Evolutionary conservation across 2,888 invertebrate genomes (phyloP), one percentile per base, ranked within the genome.

Genomic region (Ctenicera cuprea): DNA sequence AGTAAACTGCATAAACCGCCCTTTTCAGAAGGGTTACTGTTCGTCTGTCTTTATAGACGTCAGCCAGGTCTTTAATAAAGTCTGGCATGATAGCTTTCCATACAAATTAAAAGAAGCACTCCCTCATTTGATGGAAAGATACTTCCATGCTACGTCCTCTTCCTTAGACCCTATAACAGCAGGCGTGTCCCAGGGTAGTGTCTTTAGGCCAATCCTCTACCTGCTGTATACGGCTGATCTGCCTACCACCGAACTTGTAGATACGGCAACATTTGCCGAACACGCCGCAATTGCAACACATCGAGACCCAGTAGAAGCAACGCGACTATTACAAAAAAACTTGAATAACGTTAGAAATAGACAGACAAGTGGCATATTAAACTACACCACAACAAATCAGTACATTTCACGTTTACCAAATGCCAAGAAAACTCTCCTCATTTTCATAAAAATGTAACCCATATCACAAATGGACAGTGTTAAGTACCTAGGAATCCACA

Each of bases 81-180:
- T 41, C 26, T 26, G 26, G 26, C 26, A 26, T 26, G 26, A 26
- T 3, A 5, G 26, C 5, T 41, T 11, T 2, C 41, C 7, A n/a
- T 41, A 41, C 41, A n/a, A 41, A 41, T 8, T 41, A 1, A 41
- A 41, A 12, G 7, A n/a, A 41, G 11, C 12, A 3, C 41, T 41
- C n/a, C 41, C 41, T 41, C 11, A 41, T 41, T 41, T 41, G 41
- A 41, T 8, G n/a, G n/a, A 41, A n/a, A 41, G 41, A 41, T 41
- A 41, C 41, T 41, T 41, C 41, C 41, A 41, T 4, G n/a, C 41
- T 3, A 41, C 2, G 41, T 11, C 2, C 26, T 2, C 26, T 26
- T 26, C 26, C 26, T 26, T 26, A 5, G 2, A 41, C 41, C 41
- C 41, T 2, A 41, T 41, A 41, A 3, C 41, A 41, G 41, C n/a